phyloP scores from a whole-genome alignment of 2,113 vertebrate species.

The Poeciliopsis prolifica region DNA sequence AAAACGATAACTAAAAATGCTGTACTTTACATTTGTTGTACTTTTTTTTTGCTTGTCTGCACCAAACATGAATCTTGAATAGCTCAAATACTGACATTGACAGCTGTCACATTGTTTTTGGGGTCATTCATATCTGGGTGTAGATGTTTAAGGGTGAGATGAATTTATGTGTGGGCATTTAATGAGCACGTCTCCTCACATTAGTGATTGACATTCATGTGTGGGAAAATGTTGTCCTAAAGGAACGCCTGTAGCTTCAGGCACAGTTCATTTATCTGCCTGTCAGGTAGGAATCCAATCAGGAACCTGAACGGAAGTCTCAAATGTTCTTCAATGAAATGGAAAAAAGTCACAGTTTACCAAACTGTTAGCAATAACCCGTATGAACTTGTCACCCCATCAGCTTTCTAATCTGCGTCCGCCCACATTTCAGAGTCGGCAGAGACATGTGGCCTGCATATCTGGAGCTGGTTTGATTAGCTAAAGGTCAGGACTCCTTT shows the following conservation, averaged over 20 bases:
- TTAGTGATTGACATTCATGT: not conserved
- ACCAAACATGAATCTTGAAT: too few species aligned
- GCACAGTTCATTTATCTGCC: not conserved
- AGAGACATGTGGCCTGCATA: not conserved
- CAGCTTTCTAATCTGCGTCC: not conserved
- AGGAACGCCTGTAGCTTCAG: slow-evolving; percentile 15
- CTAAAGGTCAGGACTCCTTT: slow-evolving; percentile 27
- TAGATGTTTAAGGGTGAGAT: not conserved
- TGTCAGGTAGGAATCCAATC: not conserved
- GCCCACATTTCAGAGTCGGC: slow-evolving; percentile 10
- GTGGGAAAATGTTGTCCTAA: slow-evolving; percentile 4
- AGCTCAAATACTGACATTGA: too few species aligned
- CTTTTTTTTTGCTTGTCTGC: not conserved
- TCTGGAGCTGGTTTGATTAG: slow-evolving; percentile 43
- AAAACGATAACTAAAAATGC: not conserved
- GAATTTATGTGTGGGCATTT: slow-evolving; percentile 31
- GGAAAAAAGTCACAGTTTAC: not conserved
- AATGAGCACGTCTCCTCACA: not conserved
- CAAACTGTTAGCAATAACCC: not conserved
- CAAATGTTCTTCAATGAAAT: not conserved
- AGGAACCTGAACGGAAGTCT: not conserved
- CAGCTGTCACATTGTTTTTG: not conserved
- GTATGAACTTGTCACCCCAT: too few species aligned
- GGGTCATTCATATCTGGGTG: not conserved
- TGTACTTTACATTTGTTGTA: not conserved